phyloP scores from a whole-genome alignment of 1,140 invertebrate genomes.

The Trinorchestia longiramus region DNA sequence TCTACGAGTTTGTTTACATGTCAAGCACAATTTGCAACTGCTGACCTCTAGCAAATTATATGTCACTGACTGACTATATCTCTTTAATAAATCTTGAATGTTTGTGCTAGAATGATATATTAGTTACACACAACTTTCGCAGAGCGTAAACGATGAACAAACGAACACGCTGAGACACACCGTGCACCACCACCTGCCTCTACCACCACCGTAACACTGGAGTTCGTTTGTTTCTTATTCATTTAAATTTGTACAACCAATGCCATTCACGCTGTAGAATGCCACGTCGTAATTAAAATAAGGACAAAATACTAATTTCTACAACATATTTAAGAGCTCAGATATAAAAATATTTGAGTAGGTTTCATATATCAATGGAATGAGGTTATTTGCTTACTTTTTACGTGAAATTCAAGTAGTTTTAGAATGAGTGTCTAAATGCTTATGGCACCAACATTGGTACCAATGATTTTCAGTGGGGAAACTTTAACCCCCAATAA shows the following conservation, averaged over 20 bases:
- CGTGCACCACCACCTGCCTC: neutral
- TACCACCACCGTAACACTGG: neutral
- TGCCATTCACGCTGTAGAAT: neutral
- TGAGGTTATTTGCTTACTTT: neutral
- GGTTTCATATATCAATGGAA: neutral
- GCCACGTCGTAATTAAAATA: neutral
- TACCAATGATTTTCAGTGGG: constrained; percentile 16
- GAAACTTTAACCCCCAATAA: neutral
- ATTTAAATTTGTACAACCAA: constrained; percentile 49
- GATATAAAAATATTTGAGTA: neutral
- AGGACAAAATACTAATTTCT: neutral
- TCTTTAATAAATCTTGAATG: neutral
- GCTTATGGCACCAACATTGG: neutral
- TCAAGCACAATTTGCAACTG: neutral
- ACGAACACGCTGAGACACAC: neutral
- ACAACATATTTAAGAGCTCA: neutral
- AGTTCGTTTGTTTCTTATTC: neutral
- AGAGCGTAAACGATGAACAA: neutral
- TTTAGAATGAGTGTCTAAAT: neutral
- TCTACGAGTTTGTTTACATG: neutral
- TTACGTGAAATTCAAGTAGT: neutral
- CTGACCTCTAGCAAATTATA: neutral
- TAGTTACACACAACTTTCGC: neutral
- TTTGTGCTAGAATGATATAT: neutral
- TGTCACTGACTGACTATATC: neutral